Conservation (phyloP, 1,140 invertebrate species). For the Spodoptera frugiperda region DNA sequence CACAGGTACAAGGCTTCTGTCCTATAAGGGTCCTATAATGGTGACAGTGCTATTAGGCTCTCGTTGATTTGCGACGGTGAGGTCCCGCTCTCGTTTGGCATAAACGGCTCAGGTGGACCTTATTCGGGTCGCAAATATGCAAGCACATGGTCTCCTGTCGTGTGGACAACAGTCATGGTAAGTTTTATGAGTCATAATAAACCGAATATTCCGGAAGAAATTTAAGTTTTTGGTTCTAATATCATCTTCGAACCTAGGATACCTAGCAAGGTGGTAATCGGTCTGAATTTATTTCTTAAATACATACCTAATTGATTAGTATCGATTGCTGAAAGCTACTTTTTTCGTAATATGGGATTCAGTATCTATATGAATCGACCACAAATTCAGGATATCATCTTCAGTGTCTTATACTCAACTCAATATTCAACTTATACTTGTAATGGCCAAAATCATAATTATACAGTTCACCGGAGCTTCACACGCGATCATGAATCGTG, state of each 20-base stretch:
- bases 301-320: no score
- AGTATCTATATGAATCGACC: no score
- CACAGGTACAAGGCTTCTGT: slow-evolving; percentile 52
- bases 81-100: slow-evolving; percentile 36
- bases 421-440: no score
- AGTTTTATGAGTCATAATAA: slow-evolving; percentile 27
- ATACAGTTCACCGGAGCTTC: background rate
- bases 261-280: no score
- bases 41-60: slow-evolving; percentile 53
- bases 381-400: no score
- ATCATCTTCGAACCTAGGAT: no score
- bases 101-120: slow-evolving; percentile 42
- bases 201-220: background rate
- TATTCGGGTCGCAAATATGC: slow-evolving; percentile 44
- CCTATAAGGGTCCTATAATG: slow-evolving; percentile 56
- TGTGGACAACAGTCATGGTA: slow-evolving; percentile 6
- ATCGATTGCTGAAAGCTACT: no score
- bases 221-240: background rate
- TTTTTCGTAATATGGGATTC: no score
- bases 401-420: no score
- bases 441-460: no score
- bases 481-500: slow-evolving; percentile 8
- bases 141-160: slow-evolving; percentile 28
- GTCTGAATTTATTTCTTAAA: no score
- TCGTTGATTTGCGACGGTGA: slow-evolving; percentile 41